Evolutionary conservation across 2,888 invertebrate genomes (phyloP).

Genomic region (Dorcus hopei): DNA sequence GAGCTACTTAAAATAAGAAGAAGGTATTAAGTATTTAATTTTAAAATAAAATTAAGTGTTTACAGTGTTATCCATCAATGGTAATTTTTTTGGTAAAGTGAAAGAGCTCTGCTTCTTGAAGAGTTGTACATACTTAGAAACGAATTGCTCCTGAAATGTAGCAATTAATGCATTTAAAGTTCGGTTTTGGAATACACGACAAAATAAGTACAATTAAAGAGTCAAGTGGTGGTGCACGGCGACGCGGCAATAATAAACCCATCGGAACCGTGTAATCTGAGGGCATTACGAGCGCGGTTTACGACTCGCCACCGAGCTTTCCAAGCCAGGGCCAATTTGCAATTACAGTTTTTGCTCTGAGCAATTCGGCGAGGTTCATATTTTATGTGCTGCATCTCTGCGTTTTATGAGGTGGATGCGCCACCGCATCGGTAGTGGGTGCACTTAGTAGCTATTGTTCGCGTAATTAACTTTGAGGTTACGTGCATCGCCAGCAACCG

Average conservation of each 20-base stretch:
- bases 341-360: conserved; percentile 41
- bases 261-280: conserved; percentile 35
- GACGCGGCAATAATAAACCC: conserved; percentile 34
- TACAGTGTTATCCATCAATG: too few species aligned
- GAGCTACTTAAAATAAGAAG: too few species aligned
- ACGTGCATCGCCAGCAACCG: conserved; percentile 23
- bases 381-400: conserved; percentile 42
- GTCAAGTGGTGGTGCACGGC: neutral
- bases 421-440: conserved; percentile 10
- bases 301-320: conserved; percentile 35
- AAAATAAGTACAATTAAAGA: conserved; percentile 18
- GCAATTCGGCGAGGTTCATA: conserved; percentile 40
- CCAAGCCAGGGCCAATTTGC: conserved; percentile 38
- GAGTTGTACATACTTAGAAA: too few species aligned
- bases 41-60: too few species aligned
- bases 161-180: conserved; percentile 1
- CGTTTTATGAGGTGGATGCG: conserved; percentile 37
- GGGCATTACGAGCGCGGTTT: conserved; percentile 36
- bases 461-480: conserved; percentile 38
- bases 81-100: too few species aligned
- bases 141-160: too few species aligned
- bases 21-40: too few species aligned
- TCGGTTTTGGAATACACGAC: conserved; percentile 4
- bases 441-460: conserved; percentile 33
- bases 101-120: too few species aligned